phyloP scores from a whole-genome alignment of 1,140 invertebrate genomes.

The Phymastichus coffea region DNA sequence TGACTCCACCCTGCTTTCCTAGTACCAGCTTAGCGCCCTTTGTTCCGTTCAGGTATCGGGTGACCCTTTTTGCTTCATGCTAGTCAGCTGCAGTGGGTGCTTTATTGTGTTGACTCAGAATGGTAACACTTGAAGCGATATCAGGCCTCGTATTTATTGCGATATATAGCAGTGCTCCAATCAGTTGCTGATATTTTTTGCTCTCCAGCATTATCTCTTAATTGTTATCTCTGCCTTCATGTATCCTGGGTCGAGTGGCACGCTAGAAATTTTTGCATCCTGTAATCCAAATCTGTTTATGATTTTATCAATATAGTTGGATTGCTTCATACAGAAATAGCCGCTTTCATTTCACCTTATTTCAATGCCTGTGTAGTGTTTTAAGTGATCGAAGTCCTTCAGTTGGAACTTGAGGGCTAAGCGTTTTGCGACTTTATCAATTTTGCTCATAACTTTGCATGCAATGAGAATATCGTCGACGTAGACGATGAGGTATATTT shows the following conservation, averaged over 20 bases:
- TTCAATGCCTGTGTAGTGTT: not conserved
- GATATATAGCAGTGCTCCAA: constrained; percentile 45
- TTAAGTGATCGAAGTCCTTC: constrained; percentile 5
- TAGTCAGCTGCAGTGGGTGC: constrained; percentile 35
- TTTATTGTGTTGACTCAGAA: constrained; percentile 39
- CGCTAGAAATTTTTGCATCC: constrained; percentile 34
- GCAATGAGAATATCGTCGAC: constrained; percentile 6
- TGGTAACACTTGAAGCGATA: constrained; percentile 41
- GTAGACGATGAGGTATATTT: not conserved
- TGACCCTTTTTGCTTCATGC: constrained; percentile 37
- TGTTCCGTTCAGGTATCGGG: constrained; percentile 39
- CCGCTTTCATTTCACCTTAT: constrained; percentile 25
- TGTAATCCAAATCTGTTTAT: constrained; percentile 41
- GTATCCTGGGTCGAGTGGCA: not conserved
- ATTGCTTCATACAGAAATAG: constrained; percentile 3
- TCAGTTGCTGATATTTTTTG: constrained; percentile 34
- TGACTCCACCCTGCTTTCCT: not conserved
- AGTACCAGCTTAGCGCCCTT: constrained; percentile 8
- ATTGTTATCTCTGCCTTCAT: not conserved
- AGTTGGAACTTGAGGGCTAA: constrained; percentile 1
- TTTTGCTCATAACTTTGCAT: not conserved
- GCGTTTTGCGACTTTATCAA: not conserved
- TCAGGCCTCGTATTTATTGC: constrained; percentile 42
- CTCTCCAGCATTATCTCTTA: not conserved
- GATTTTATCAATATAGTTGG: constrained; percentile 1